phyloP scores from a whole-genome alignment of 2,888 invertebrate genomes.

The Drosophila quinaria region DNA sequence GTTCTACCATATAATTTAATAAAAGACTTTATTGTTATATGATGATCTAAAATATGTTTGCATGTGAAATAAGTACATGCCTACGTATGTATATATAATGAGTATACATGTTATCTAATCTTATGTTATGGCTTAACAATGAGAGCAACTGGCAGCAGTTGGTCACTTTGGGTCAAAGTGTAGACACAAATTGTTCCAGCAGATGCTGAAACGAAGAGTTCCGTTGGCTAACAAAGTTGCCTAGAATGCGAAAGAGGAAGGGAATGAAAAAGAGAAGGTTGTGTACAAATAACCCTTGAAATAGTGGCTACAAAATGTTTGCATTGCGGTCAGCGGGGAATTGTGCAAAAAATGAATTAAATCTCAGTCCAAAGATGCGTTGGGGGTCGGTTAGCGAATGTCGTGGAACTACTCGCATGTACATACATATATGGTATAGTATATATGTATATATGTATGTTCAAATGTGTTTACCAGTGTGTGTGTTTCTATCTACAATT shows the following conservation, averaged over 20 bases:
- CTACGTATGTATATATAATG: not conserved
- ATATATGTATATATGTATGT: not conserved
- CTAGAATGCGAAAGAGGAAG: not conserved
- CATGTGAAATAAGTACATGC: not conserved
- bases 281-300: constrained; percentile 20
- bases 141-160: constrained; percentile 8
- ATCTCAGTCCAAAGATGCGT: constrained; percentile 21
- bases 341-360: constrained; percentile 34
- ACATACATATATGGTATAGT: not conserved
- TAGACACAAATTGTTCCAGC: constrained; percentile 11
- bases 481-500: constrained; percentile 14
- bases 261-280: not conserved
- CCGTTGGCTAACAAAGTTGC: not conserved
- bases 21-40: not conserved
- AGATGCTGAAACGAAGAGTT: not conserved
- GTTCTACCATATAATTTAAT: not conserved
- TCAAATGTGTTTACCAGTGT: not conserved
- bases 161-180: constrained; percentile 13
- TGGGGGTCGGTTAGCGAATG: constrained; percentile 4
- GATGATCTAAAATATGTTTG: not conserved
- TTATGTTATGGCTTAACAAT: constrained; percentile 9
- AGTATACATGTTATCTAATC: constrained; percentile 1
- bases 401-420: constrained; percentile 20
- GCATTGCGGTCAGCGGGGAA: constrained; percentile 21
- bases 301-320: constrained; percentile 31